A percentile compares a stretch with the other conserved stretches of the same genome.
phyloP scores from a whole-genome alignment of 1,140 invertebrate genomes.

The Thrips palmi region DNA sequence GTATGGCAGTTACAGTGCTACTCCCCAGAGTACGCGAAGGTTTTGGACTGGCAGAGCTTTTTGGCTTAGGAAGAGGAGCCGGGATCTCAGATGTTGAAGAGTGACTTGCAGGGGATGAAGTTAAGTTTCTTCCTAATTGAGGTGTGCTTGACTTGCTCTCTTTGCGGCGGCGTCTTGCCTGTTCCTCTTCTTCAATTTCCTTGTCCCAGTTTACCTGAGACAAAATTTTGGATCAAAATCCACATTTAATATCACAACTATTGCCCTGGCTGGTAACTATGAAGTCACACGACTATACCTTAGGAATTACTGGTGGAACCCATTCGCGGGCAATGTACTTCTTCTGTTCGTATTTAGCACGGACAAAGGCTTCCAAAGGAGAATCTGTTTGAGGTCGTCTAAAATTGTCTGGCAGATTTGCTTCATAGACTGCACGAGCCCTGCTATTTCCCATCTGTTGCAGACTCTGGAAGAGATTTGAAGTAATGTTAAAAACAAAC shows the following conservation, averaged over 20 bases:
- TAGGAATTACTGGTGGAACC: conserved; percentile 69
- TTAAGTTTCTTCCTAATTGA: too few species aligned
- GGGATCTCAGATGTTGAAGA: conserved; percentile 21
- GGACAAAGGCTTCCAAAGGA: conserved; percentile 82
- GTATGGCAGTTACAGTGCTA: too few species aligned
- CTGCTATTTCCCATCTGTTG: conserved; percentile 97
- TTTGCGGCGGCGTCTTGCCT: conserved; percentile 54
- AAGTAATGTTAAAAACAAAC: not conserved
- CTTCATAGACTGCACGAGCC: conserved; percentile 91
- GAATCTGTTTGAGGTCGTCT: conserved; percentile 86
- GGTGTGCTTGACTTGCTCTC: conserved; percentile 46
- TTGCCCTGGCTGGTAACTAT: not conserved
- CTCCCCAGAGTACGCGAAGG: conserved; percentile 35
- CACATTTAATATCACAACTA: not conserved
- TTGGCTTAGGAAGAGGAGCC: conserved; percentile 27
- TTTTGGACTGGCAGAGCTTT: conserved; percentile 48
- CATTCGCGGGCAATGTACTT: conserved; percentile 95
- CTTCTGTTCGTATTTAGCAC: conserved; percentile 96
- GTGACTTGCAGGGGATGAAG: too few species aligned
- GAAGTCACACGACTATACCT: conserved; percentile 40
- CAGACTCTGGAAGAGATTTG: conserved; percentile 41
- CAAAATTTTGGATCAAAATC: conserved; percentile 5
- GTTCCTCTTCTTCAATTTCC: conserved; percentile 69
- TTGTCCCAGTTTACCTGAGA: conserved; percentile 47
- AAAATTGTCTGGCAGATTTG: conserved; percentile 88